Evolutionary conservation across 2,888 invertebrate genomes (phyloP).

Genomic region (Oeneis ivallda): DNA sequence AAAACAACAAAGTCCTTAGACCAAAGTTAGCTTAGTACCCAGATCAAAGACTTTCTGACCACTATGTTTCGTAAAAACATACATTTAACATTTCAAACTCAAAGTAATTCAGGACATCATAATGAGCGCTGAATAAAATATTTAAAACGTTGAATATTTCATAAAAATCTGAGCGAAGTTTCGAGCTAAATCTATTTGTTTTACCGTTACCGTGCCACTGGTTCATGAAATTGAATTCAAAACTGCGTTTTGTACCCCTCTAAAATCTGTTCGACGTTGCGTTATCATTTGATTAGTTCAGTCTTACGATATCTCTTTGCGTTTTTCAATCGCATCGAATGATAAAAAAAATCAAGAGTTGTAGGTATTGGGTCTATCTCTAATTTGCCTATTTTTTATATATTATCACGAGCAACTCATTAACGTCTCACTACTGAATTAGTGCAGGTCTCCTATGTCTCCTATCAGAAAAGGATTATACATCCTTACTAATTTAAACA

Average conservation of each 20-base stretch:
- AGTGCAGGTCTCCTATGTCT: too few species aligned
- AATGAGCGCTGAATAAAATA: slow-evolving; percentile 26
- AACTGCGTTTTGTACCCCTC: slow-evolving; percentile 37
- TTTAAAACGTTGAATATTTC: slow-evolving; percentile 28
- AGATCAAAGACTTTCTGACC: neutral
- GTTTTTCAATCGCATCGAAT: slow-evolving; percentile 1
- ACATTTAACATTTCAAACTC: slow-evolving; percentile 8
- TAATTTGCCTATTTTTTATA: too few species aligned
- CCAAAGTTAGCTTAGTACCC: neutral
- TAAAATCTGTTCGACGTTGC: slow-evolving; percentile 36
- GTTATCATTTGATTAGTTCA: slow-evolving; percentile 36
- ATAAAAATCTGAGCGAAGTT: slow-evolving; percentile 26
- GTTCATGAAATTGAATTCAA: slow-evolving; percentile 40
- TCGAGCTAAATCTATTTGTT: slow-evolving; percentile 38
- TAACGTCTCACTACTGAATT: too few species aligned
- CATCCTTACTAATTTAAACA: too few species aligned
- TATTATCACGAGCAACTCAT: too few species aligned
- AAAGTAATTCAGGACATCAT: slow-evolving; percentile 22
- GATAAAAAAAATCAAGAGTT: too few species aligned
- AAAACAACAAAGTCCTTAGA: too few species aligned
- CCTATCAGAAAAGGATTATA: too few species aligned
- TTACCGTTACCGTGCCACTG: slow-evolving; percentile 36
- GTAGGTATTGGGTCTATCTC: too few species aligned
- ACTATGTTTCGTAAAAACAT: neutral
- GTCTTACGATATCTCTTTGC: neutral